Base-by-base conservation (phyloP, 2,888 invertebrate species). In the Strigamia transsilvanica region DNA sequence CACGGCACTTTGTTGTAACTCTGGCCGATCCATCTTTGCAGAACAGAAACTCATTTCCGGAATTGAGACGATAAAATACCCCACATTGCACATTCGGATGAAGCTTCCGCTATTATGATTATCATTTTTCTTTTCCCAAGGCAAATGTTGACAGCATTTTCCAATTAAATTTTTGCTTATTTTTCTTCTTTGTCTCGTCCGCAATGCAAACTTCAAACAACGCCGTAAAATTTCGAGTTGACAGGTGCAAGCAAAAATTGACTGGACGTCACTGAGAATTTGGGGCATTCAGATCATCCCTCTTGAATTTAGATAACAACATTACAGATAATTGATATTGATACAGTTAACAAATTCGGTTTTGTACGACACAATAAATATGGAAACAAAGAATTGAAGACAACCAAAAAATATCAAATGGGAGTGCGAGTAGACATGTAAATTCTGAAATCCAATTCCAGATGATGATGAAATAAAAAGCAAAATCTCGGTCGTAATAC, bases 111-210 rank as follows among this genome's bases (percentile, higher is more conserved):
- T 10, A 56, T 56, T 56, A 56, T 56, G 56, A 56, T 56, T 56
- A 56, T 56, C n/a, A 56, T 56, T 56, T 56, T 56, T 56, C 56
- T 18, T 56, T 51, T 56, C 56, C n/a, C 21, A 56, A 56, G 9
- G 18, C 15, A 56, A 18, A 18, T 4, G 15, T n/a, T 18, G 56
- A 56, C 21, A 56, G 18, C 56, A 18, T n/a, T 56, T 56, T 56
- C 6, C n/a, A 56, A 56, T 56, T 56, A 56, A 56, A 18, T n/a
- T 56, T 56, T 18, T 18, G 18, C 51, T 51, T 18, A 18, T 18
- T 6, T 56, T 56, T 18, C 7, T 18, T 18, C 18, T n/a, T n/a
- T n/a, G n/a, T 56, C 1, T 21, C 21, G 9, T 18, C 18, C n/a
- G 51, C 18, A 56, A 56, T 56, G 56, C 56, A 56, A 18, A 56